Base-by-base conservation (phyloP, 2,113 vertebrate genomes). In the Myanophis thanlyinensis region DNA sequence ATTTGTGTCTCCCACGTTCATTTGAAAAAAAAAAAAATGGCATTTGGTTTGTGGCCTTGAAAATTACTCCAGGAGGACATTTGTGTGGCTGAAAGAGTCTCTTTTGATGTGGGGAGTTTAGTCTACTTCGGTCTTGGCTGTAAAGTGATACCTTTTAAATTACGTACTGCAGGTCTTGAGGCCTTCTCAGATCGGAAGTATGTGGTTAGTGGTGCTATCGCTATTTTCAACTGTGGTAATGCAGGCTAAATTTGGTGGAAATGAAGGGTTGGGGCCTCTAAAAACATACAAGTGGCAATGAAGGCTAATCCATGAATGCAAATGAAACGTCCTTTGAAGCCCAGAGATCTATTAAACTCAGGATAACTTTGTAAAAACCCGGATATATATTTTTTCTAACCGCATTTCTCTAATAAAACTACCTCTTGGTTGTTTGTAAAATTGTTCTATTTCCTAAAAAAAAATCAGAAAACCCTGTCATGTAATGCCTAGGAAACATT, bases 41-140 rank as follows among this genome's bases (percentile, higher is more conserved):
- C 51, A 54, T 93, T 91, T 91, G n/a, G 67, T 89, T 89, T 93
- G 93, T 85, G 90, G 93, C 67, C 89, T 85, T 91, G 67, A 85
- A 89, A 85, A 93, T 93, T 89, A 56, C 67, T 35, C 90, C 85
- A 85, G 11, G 56, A 25, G 53, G 88, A 88, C 80, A 35, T 48
- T 85, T 12, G 7, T 89, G 52, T 91, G 90, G 90, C 53, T 88
- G 86, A 27, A 44, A 88, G 52, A 59, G n/a, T 59, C 22, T 80
- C 9, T 59, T 35, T 91, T 91, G 86, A 80, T 93, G 90, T 89
- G 93, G 51, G 44, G 11, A 87, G 84, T 73, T 90, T 87, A 93
- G 48, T 86, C 89, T 87, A 73, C 85, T 90, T 85, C 40, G 62
- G 80, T 35, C 85, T 44, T 87, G 56, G 25, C 80, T 90, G 35